Base-by-base conservation (phyloP, 30 jellyfish, hydroid and myxozoan species). In the Pelagia noctiluca region DNA sequence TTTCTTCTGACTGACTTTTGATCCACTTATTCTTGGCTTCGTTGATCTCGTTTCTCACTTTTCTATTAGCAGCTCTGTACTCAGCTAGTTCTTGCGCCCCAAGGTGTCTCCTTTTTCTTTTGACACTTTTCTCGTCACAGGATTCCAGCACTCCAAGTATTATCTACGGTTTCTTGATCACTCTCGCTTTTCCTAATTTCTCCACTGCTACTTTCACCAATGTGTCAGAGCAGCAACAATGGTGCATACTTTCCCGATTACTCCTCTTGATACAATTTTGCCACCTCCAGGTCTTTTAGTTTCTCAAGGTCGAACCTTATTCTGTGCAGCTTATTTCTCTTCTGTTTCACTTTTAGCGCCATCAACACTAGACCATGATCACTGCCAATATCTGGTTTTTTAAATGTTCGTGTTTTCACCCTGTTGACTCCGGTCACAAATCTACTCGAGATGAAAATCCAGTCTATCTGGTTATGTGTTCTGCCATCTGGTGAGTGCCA, bases 321-420 rank as follows among this genome's bases (percentile, higher is more conserved):
- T 63, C 90, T 34, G 33, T 22, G n/a, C 28, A n/a, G 61, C 54
- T 78, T 78, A 50, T 33, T 78, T 54, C 81, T 30, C 22, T 32
- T 8, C 35, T 57, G 69, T 42, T 67, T 81, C 76, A 81, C 35
- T 48, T 81, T 81, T 23, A 67, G 33, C 22, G 63, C 29, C 60
- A 47, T 50, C 86, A 67, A 64, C 25, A 81, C 87, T 23, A 63
- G 76, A 62, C 46, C 76, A 36, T 81, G 91, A 62, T 81, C 75
- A 50, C 86, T 64, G 22, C 85, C 91, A 47, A 67, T 67, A 49
- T 81, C 91, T 7, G 91, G 86, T 67, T 48, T 68, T 32, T 65
- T 47, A 36, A 36, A 18, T 25, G 77, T 67, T 65, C 86, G 28
- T 31, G 91, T 64, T 36, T n/a, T 62, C 22, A 78, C 81, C 62